Percentiles rank a stretch among this genome's conserved stretches.
phyloP scores from a whole-genome alignment of 2,888 invertebrate genomes.

The Zeuzera pyrina region DNA sequence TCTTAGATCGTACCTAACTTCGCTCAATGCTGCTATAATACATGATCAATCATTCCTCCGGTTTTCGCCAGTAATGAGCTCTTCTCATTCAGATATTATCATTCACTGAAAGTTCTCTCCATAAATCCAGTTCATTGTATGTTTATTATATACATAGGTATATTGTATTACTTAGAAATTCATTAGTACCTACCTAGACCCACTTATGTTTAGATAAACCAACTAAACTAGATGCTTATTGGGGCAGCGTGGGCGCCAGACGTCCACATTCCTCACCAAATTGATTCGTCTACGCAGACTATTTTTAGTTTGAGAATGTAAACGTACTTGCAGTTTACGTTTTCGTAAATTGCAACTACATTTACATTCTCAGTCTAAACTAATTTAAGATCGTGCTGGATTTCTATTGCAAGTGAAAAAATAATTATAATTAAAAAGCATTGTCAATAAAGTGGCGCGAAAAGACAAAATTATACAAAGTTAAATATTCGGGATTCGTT shows the following conservation, averaged over 20 bases:
- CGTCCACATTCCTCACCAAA: slow-evolving; percentile 30
- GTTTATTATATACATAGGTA: background rate
- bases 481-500: too few relatives aligned
- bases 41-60: too few relatives aligned
- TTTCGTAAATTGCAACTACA: too few relatives aligned
- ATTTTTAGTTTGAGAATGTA: slow-evolving; percentile 26
- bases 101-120: background rate
- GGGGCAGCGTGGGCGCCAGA: slow-evolving; percentile 26
- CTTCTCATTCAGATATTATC: slow-evolving; percentile 1
- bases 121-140: background rate
- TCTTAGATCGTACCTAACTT: too few relatives aligned
- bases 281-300: slow-evolving; percentile 21
- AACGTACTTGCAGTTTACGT: too few relatives aligned
- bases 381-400: too few relatives aligned
- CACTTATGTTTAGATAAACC: background rate
- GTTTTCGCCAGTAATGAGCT: background rate
- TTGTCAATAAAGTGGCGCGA: too few relatives aligned
- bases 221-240: background rate
- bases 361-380: too few relatives aligned
- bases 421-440: too few relatives aligned
- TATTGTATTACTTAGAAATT: background rate
- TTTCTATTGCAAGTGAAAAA: too few relatives aligned
- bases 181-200: background rate
- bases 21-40: too few relatives aligned
- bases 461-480: too few relatives aligned